These are phyloP conservation scores for Percopsis omiscomaycus DNA, from an alignment of 2,797 vertebrate species.

Conservation along the genomic window DNA sequence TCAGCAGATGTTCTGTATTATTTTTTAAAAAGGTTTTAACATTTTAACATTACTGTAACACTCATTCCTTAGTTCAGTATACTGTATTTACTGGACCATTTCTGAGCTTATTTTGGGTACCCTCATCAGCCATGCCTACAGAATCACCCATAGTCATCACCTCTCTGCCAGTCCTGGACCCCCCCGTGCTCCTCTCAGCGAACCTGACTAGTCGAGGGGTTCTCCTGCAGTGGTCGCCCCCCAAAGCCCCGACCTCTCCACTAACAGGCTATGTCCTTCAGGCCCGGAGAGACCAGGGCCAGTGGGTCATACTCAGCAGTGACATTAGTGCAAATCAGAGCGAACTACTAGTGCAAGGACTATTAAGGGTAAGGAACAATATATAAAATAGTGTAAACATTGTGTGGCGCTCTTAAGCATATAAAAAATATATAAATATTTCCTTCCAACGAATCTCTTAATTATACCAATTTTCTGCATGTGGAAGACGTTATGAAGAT, in stretches of 20 bases:
- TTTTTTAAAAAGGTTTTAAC: neutral
- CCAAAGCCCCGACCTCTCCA: constrained; percentile 70
- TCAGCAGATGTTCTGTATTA: neutral
- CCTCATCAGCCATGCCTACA: constrained; percentile 64
- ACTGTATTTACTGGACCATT: neutral
- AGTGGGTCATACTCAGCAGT: constrained; percentile 86
- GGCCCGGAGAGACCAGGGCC: constrained; percentile 80
- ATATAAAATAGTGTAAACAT: neutral
- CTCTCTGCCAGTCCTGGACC: constrained; percentile 70
- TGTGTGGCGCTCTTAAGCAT: no score
- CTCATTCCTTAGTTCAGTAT: neutral
- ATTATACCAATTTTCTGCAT: no score
- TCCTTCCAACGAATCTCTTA: no score
- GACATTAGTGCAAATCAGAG: constrained; percentile 80
- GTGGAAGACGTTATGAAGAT: no score
- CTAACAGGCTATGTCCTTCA: constrained; percentile 86
- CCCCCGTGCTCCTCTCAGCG: constrained; percentile 81
- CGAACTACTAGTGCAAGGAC: constrained; percentile 86
- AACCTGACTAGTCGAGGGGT: constrained; percentile 83
- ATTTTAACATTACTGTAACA: neutral
- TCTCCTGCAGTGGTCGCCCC: constrained; percentile 85
- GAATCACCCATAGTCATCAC: constrained; percentile 58
- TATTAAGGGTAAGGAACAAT: constrained; percentile 82
- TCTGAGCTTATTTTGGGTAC: constrained; percentile 15
- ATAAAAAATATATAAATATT: no score